A percentile compares a stretch with the other conserved stretches of the same genome.
Evolutionary conservation across 2,888 invertebrate genomes (phyloP).

Genomic region (Acronicta psi): DNA sequence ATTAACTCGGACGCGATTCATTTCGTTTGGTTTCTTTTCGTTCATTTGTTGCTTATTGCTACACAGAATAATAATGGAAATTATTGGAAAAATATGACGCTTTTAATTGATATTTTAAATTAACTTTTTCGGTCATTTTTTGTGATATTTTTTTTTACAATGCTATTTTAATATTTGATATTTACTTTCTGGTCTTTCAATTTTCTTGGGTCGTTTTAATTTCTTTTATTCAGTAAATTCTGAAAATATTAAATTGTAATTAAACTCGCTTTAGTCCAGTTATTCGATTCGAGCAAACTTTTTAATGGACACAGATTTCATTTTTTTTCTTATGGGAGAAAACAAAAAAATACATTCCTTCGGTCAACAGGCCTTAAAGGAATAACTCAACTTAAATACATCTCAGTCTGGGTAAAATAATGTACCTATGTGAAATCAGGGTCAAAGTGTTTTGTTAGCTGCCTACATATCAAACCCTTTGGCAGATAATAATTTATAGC

Average conservation of each 20-base stretch:
- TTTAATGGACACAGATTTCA: too few species aligned
- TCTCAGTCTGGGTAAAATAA: too few species aligned
- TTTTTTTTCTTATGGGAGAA: too few species aligned
- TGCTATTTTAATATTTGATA: slow-evolving; percentile 2
- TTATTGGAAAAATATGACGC: slow-evolving; percentile 29
- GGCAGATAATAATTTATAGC: too few species aligned
- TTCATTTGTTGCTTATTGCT: slow-evolving; percentile 50
- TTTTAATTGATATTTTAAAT: slow-evolving; percentile 32
- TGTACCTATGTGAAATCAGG: too few species aligned
- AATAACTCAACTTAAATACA: too few species aligned
- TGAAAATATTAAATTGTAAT: neutral
- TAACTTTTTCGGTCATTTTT: slow-evolving; percentile 9
- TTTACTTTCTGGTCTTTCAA: neutral
- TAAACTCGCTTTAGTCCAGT: neutral
- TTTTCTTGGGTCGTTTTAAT: neutral
- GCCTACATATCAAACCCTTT: too few species aligned
- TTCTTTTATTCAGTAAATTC: neutral
- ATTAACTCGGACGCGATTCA: slow-evolving; percentile 52
- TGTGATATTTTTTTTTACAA: neutral
- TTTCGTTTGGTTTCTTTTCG: slow-evolving; percentile 44
- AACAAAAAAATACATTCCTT: too few species aligned
- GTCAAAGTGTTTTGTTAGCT: too few species aligned
- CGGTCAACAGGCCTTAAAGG: too few species aligned
- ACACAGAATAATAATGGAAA: slow-evolving; percentile 43
- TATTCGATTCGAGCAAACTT: too few species aligned